Conservation (phyloP, 92 coral and sea anemone species). For the Zoanthus solanderi region DNA sequence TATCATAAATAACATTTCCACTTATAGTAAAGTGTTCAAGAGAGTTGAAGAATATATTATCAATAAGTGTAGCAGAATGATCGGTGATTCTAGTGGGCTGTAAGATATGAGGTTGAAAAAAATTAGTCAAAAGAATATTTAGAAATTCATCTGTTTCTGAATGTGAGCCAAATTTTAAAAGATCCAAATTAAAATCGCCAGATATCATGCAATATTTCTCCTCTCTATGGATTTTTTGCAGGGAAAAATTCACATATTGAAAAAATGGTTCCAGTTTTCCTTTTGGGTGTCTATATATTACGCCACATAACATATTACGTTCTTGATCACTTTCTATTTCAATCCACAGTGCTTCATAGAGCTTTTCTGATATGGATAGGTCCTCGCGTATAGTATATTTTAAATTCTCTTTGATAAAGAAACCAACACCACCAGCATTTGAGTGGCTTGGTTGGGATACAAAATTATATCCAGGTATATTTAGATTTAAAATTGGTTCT, state of each 20-base stretch:
- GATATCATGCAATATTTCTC: background rate
- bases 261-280: background rate
- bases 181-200: background rate
- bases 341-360: background rate
- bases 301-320: background rate
- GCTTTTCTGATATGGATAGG: background rate
- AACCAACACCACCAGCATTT: background rate
- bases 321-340: background rate
- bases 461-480: constrained; percentile 55
- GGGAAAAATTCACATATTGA: background rate
- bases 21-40: background rate
- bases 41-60: background rate
- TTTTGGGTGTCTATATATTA: background rate
- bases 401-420: background rate
- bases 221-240: background rate
- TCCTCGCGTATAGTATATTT: background rate
- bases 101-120: background rate
- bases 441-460: constrained; percentile 42
- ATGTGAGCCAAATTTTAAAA: background rate
- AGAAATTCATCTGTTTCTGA: background rate
- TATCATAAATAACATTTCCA: background rate
- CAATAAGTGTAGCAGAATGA: background rate
- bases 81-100: background rate
- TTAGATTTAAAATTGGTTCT: constrained; percentile 21
- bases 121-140: background rate